phyloP scores from a whole-genome alignment of 2,113 vertebrate genomes.

The Pluvialis apricaria region DNA sequence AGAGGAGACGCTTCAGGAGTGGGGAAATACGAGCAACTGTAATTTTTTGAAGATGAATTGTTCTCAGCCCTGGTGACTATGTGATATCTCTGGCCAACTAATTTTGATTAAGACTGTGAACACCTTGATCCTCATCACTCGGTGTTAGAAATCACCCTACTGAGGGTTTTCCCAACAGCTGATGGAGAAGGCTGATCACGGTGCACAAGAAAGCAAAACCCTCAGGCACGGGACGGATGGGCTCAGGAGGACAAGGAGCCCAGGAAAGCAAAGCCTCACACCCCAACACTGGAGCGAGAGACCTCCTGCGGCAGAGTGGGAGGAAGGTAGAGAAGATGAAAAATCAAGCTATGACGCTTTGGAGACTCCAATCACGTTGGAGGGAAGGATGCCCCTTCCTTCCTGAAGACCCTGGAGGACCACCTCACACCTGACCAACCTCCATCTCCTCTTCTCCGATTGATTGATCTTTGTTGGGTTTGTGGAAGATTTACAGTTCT shows the following conservation, averaged over 20 bases:
- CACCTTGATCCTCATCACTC: rapidly evolving
- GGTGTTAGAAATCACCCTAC: not conserved
- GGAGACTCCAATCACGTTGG: rapidly evolving
- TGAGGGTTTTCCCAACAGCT: not conserved
- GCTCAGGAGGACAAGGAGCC: not conserved
- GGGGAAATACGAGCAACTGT: not conserved
- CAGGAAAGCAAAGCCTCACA: not conserved
- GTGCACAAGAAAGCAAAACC: not conserved
- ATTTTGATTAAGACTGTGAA: not conserved
- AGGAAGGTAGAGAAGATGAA: not conserved
- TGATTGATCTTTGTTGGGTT: not conserved
- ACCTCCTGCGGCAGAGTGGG: rapidly evolving
- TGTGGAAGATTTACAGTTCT: not conserved
- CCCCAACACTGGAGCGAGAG: rapidly evolving
- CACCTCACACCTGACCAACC: not conserved
- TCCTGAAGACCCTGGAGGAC: not conserved
- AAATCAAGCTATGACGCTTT: not conserved
- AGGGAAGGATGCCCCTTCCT: not conserved
- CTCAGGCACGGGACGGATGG: rapidly evolving
- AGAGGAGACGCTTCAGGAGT: not conserved
- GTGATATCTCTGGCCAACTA: not conserved
- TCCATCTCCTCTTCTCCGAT: not conserved
- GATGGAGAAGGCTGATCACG: not conserved
- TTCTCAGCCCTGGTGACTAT: not conserved
- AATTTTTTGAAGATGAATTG: not conserved